Evolutionary conservation across 2,888 invertebrate species (phyloP), one percentile per base, ranked within the genome.

Genomic region (Lasioglossum malachurum): DNA sequence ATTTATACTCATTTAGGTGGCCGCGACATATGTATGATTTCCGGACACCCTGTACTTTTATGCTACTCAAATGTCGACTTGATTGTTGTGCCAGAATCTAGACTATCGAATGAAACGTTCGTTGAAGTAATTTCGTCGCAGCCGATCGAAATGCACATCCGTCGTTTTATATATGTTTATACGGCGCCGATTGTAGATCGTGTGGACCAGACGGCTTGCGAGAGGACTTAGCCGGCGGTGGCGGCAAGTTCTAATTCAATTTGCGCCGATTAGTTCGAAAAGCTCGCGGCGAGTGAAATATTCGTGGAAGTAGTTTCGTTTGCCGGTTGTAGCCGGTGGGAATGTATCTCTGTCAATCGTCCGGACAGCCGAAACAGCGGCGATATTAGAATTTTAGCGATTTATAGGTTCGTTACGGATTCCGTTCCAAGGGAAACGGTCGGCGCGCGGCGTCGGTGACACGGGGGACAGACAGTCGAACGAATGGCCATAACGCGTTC

Each of bases 401-500:
- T 78, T 77, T 35, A 12, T 38, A 67, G 67, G 38, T 49, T 75
- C 53, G 67, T 81, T 23, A 53, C 46, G 53, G 74, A 74, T 74
- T 74, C 53, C 53, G 75, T 57, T 38, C 23, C 35, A 10, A 75
- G 46, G 16, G 19, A 69, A 64, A 79, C 12, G 38, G 41, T 60
- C 7, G 67, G 38, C 67, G 74, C 10, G 16, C 7, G 31, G 69
- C n/a, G 27, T 19, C 31, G 44, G n/a, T 35, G 53, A 27, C 31
- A 41, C 53, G 73, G 44, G 64, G 44, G 44, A 82, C 31, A 27
- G 14, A 3, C 69, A 38, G 49, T 77, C 44, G 27, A 57, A 14
- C 57, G 67, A 84, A 67, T 46, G 12, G 77, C 46, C 38, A 57
- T 74, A 71, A 60, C 16, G 72, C 12, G n/a, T 80, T 64, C 44